Percentiles rank a stretch among this genome's conserved stretches.
phyloP scores from a whole-genome alignment of 30 jellyfish, hydroid and myxozoan species.

The Hydractinia echinata region DNA sequence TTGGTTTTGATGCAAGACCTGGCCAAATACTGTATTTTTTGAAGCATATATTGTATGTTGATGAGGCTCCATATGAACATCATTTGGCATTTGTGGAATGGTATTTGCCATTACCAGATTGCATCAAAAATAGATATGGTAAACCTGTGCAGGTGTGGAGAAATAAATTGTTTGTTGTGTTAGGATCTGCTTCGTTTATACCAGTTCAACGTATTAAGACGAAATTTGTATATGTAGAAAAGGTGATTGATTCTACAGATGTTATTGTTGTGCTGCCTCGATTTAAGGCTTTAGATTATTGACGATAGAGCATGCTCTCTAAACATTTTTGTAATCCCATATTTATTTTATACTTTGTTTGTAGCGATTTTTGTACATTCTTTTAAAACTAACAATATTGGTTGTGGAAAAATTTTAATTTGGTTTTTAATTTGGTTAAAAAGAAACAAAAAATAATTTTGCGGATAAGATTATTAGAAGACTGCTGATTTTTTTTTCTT shows the following conservation, averaged over 20 bases:
- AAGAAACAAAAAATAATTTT: too few relatives aligned
- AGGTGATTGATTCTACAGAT: not conserved
- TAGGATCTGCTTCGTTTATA: constrained; percentile 18
- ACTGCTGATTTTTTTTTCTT: too few relatives aligned
- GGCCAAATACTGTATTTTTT: too few relatives aligned
- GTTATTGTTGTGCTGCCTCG: constrained; percentile 20
- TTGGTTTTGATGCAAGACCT: too few relatives aligned
- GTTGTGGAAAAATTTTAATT: too few relatives aligned
- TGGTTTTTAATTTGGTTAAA: too few relatives aligned
- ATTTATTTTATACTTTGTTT: too few relatives aligned
- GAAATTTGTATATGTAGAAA: not conserved
- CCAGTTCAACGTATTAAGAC: constrained; percentile 20
- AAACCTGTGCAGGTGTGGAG: constrained; percentile 16
- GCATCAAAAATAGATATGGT: not conserved
- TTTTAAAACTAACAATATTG: too few relatives aligned
- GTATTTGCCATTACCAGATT: not conserved
- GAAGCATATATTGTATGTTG: not conserved
- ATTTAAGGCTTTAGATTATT: not conserved
- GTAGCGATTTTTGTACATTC: too few relatives aligned
- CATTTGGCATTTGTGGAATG: not conserved
- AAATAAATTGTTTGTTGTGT: not conserved
- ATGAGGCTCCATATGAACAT: not conserved
- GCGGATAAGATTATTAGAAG: too few relatives aligned
- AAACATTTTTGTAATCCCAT: too few relatives aligned
- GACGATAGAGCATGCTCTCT: not conserved